A percentile compares a stretch with the other conserved stretches of the same genome.
Evolutionary conservation across 2,797 vertebrate species (phyloP).

Genomic region (Liasis olivaceus): DNA sequence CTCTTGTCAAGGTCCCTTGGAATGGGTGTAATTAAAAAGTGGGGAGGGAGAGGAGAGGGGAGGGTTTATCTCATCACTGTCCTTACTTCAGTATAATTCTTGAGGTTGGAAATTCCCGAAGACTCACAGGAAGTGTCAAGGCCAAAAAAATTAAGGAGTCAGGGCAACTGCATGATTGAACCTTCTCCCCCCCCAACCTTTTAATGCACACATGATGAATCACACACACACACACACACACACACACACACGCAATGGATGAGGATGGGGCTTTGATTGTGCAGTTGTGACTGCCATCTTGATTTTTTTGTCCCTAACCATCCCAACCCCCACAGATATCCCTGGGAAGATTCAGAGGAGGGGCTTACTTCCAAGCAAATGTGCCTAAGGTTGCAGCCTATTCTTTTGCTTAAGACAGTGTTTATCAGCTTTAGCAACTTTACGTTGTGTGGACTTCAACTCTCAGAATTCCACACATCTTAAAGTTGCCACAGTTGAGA

Average conservation of each 20-base stretch:
- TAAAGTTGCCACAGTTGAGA: neutral
- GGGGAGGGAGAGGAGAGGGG: neutral
- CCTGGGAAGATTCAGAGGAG: neutral
- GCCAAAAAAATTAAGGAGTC: neutral
- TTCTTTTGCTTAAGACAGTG: neutral
- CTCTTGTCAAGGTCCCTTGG: slow-evolving; percentile 82
- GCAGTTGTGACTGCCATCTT: neutral
- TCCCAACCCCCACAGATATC: neutral
- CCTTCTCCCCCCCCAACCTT: neutral
- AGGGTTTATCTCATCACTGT: too few relatives aligned
- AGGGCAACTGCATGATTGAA: neutral
- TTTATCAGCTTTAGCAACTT: neutral
- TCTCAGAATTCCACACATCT: neutral
- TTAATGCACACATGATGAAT: neutral
- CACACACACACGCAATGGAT: neutral
- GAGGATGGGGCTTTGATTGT: neutral
- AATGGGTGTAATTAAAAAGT: neutral
- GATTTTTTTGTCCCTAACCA: neutral
- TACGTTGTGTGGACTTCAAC: neutral
- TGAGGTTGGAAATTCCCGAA: neutral
- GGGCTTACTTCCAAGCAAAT: neutral
- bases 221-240: neutral
- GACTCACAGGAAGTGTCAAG: neutral
- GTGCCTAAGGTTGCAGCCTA: neutral
- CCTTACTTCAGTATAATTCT: neutral